Evolutionary conservation across 64 coral and sea anemone genomes (phyloP), one percentile per base, ranked within the genome.

Genomic region (Montipora foliosa): DNA sequence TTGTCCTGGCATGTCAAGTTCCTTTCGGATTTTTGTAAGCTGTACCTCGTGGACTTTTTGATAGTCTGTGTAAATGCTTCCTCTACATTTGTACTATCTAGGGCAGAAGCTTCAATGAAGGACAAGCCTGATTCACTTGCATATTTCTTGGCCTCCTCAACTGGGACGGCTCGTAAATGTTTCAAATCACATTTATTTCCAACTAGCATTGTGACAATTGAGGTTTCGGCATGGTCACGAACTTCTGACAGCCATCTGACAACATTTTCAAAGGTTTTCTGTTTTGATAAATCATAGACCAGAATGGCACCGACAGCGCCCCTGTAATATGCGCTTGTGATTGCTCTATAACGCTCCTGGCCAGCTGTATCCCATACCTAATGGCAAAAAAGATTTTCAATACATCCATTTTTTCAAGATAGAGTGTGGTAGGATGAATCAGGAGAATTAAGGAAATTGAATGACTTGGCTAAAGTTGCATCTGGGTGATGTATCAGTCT

Each of bases 311-410:
- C 97, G 2, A 99, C 97, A 79, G 97, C 97, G 76, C 97, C 97
- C 10, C 97, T 70, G 89, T 99, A 99, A 87, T 99, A 99, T 19
- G 97, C 97, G 92, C 97, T 99, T 84, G 97, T 99, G 80, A 99
- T 99, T 44, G 97, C 97, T 48, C 97, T 78, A 67, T 99, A 99
- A 72, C 97, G 88, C 20, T 99, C 97, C 44, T 99, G 97, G 4
- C 97, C 97, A 49, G 97, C 97, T 46, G 97, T 99, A 76, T 99
- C 97, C 97, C 97, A 99, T 5, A 99, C 97, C 97, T 99, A n/a
- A 2, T 5, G 75, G 60, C 44, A 70, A 37, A 44, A 1, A 44
- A 88, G 55, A 73, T 20, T 29, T 57, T 37, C 29, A 37, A 37
- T 37, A 37, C 29, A 37, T 37, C 29, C 29, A 1, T 37, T 37